phyloP scores from a whole-genome alignment of 2,113 vertebrate species.

The Collichthys lucidus region DNA sequence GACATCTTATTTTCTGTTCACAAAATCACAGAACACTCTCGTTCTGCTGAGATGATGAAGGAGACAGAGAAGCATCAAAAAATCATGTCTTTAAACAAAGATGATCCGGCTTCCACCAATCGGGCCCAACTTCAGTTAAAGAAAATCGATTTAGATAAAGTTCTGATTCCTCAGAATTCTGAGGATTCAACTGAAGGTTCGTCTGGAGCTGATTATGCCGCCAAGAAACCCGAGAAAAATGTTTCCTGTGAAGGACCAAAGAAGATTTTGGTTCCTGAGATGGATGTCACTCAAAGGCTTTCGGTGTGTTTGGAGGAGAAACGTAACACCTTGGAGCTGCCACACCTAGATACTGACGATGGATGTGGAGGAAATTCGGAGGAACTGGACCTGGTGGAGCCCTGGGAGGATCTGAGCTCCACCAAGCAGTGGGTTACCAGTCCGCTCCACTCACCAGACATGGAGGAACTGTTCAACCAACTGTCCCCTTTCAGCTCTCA shows the following conservation, averaged over 20 bases:
- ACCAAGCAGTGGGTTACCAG: slow-evolving; percentile 96
- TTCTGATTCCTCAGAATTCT: slow-evolving; percentile 7
- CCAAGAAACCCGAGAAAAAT: slow-evolving; percentile 40
- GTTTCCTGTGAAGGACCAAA: slow-evolving; percentile 29
- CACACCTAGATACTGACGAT: slow-evolving; percentile 88
- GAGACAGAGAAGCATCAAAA: slow-evolving; percentile 51
- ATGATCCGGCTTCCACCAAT: slow-evolving; percentile 32
- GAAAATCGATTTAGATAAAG: slow-evolving; percentile 31
- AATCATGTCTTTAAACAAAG: slow-evolving; percentile 53
- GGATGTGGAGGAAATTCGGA: slow-evolving; percentile 81
- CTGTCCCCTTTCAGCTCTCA: slow-evolving; percentile 51
- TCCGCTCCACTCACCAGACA: slow-evolving; percentile 93
- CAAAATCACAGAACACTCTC: slow-evolving; percentile 27
- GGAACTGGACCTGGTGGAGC: slow-evolving; percentile 91
- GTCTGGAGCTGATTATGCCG: neutral
- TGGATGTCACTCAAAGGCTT: slow-evolving; percentile 61
- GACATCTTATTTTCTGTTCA: slow-evolving; percentile 65
- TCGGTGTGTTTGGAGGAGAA: slow-evolving; percentile 78
- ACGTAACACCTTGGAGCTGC: slow-evolving; percentile 75
- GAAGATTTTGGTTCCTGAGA: slow-evolving; percentile 43
- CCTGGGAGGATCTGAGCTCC: slow-evolving; percentile 90
- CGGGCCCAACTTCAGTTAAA: neutral
- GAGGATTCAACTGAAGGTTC: slow-evolving; percentile 22
- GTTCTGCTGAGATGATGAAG: slow-evolving; percentile 8
- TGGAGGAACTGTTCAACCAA: slow-evolving; percentile 85